Percentiles rank a stretch among this genome's conserved stretches.
phyloP scores from a whole-genome alignment of 2,888 invertebrate genomes.

The Hoplodrina ambigua region DNA sequence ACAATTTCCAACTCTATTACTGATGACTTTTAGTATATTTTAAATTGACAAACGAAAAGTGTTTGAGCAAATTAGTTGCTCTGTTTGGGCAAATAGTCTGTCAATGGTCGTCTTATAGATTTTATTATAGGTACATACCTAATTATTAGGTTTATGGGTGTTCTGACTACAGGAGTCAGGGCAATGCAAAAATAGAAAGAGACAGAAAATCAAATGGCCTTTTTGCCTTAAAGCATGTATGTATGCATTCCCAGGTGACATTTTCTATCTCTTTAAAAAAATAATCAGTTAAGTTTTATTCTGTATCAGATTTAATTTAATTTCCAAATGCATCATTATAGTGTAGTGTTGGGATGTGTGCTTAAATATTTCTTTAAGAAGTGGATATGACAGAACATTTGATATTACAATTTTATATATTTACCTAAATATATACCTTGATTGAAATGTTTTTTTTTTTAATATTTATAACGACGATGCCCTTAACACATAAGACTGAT shows the following conservation, averaged over 20 bases:
- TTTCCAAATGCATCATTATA: constrained; percentile 14
- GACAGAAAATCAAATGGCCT: neutral
- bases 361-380: constrained; percentile 3
- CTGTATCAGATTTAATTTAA: neutral
- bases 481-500: constrained; percentile 72
- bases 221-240: neutral
- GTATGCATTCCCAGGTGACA: neutral
- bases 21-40: no score
- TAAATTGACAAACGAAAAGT: no score
- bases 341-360: constrained; percentile 21
- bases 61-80: no score
- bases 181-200: constrained; percentile 3
- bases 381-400: constrained; percentile 14
- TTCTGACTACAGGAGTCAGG: neutral
- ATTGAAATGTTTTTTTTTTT: constrained; percentile 34
- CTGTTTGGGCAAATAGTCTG: neutral
- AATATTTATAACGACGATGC: constrained; percentile 49
- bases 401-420: constrained; percentile 36
- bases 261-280: constrained; percentile 9
- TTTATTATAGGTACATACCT: neutral
- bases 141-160: no score
- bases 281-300: neutral
- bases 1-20: no score
- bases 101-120: constrained; percentile 1
- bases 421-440: constrained; percentile 47